phyloP scores from a whole-genome alignment of 2,888 invertebrate species.

The Pteria penguin region DNA sequence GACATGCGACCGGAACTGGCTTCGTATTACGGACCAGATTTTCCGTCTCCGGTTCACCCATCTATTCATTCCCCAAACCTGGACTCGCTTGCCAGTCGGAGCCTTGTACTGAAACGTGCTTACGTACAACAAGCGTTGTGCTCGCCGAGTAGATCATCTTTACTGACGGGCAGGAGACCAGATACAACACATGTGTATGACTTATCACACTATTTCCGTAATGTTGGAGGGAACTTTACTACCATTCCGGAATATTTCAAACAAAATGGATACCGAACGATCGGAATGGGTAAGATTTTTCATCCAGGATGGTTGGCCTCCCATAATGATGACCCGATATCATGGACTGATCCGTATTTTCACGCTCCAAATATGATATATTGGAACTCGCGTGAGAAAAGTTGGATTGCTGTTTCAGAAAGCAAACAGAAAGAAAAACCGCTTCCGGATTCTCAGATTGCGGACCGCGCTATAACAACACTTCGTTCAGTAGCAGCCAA shows the following conservation, averaged over 20 bases:
- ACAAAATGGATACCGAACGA: slow-evolving; percentile 47
- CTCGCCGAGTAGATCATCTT: slow-evolving; percentile 85
- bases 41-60: slow-evolving; percentile 77
- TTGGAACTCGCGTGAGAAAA: slow-evolving; percentile 16
- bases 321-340: slow-evolving; percentile 56
- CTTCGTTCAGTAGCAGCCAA: background rate
- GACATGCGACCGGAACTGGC: slow-evolving; percentile 49
- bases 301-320: slow-evolving; percentile 46
- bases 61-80: slow-evolving; percentile 88
- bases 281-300: slow-evolving; percentile 57
- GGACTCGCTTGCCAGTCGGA: slow-evolving; percentile 84
- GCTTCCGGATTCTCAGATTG: background rate
- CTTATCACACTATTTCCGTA: slow-evolving; percentile 48
- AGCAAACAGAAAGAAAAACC: slow-evolving; percentile 67
- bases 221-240: slow-evolving; percentile 55
- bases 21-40: slow-evolving; percentile 42
- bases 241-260: slow-evolving; percentile 59
- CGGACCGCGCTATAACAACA: background rate
- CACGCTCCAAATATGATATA: no score
- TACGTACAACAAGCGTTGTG: slow-evolving; percentile 90
- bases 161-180: slow-evolving; percentile 58
- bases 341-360: slow-evolving; percentile 61
- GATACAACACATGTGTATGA: slow-evolving; percentile 60
- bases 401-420: slow-evolving; percentile 59
- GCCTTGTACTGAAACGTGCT: slow-evolving; percentile 86